Conservation (phyloP, 2,113 vertebrate genomes). For the Chaetodon auriga region DNA sequence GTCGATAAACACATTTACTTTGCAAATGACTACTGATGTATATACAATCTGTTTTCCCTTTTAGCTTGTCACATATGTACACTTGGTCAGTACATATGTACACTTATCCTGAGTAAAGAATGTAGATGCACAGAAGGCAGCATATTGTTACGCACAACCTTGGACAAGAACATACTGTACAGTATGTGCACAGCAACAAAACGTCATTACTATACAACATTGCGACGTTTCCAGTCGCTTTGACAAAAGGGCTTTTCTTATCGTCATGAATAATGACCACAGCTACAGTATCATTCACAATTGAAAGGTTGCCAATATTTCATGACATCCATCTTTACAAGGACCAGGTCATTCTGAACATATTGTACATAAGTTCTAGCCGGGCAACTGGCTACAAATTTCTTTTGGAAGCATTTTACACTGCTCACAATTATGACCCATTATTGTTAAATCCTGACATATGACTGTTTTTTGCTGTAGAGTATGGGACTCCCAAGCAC, state of each 20-base stretch:
- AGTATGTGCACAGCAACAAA: background rate
- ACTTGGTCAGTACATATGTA: background rate
- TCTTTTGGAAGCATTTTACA: background rate
- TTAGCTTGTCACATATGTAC: too few species aligned
- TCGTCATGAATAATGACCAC: background rate
- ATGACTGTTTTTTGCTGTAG: background rate
- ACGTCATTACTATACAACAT: background rate
- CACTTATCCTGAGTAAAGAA: background rate
- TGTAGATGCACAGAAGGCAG: background rate
- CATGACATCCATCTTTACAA: background rate
- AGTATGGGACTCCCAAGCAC: slow-evolving; percentile 24
- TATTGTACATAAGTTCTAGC: background rate
- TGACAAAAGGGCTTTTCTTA: background rate
- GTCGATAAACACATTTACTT: too few species aligned
- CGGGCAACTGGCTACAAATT: too few species aligned
- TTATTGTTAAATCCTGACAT: background rate
- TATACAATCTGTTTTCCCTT: too few species aligned
- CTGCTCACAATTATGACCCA: slow-evolving; percentile 11
- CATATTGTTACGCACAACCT: background rate
- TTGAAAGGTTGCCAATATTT: background rate
- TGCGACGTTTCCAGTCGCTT: background rate
- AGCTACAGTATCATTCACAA: background rate
- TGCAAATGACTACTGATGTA: too few species aligned
- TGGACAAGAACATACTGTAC: background rate
- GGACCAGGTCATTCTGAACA: background rate